These are phyloP conservation scores for Gyps fulvus DNA, from an alignment of 2,113 vertebrate genomes.

Conservation along the genomic window DNA sequence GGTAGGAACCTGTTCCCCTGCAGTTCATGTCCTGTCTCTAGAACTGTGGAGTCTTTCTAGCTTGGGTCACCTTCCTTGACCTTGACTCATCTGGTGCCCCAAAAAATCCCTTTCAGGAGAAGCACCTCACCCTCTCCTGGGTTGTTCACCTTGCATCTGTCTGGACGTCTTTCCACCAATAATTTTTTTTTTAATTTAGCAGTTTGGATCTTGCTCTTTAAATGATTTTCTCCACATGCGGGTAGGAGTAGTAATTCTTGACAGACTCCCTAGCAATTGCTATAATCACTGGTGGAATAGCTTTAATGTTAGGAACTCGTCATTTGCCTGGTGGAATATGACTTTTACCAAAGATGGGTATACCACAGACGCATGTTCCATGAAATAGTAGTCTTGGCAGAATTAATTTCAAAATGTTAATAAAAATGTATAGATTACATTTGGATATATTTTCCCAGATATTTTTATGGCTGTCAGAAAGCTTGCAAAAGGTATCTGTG, in stretches of 20 bases:
- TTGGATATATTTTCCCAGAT: background rate
- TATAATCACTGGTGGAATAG: background rate
- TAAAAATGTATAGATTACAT: background rate
- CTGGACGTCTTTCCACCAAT: background rate
- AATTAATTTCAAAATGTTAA: background rate
- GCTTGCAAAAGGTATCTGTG: background rate
- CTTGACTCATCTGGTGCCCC: background rate
- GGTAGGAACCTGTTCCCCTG: background rate
- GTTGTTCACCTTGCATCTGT: background rate
- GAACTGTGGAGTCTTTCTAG: background rate
- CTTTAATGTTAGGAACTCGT: background rate
- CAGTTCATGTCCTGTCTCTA: background rate
- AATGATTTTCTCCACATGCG: accelerated
- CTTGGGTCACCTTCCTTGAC: background rate
- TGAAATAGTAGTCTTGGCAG: background rate
- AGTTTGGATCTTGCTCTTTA: background rate
- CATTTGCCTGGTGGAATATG: background rate
- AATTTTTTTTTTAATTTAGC: background rate
- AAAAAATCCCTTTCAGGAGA: background rate
- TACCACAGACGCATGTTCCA: background rate
- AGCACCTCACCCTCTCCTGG: background rate
- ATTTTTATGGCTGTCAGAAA: background rate
- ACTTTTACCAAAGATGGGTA: background rate
- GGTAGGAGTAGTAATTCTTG: background rate
- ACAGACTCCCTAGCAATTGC: background rate